Evolutionary conservation across 2,888 invertebrate species (phyloP), one percentile per base, ranked within the genome.

Genomic region (Coenonympha glycerion): DNA sequence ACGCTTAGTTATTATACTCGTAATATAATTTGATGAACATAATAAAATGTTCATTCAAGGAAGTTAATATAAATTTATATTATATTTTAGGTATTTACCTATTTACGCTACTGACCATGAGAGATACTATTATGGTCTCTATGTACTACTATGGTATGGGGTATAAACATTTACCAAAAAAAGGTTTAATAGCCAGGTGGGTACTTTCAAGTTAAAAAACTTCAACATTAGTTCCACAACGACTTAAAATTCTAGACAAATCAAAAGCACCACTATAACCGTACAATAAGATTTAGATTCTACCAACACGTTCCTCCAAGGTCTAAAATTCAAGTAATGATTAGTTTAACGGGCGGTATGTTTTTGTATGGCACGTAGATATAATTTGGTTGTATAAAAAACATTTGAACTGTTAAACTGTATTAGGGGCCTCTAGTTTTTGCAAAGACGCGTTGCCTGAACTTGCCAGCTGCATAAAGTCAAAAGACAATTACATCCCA

Each of bases 381-480:
- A 13, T 22, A 22, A 21, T 44, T 44, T 15, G 13, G 33, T 3
- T 4, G 8, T 44, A 22, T 22, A 37, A 37, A 22, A 44, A 31
- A 3, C 30, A 21, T 16, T 16, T 24, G 11, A 30, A 30, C 13
- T n/a, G n/a, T n/a, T n/a, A n/a, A n/a, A 24, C 2, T 9, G 13
- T 21, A n/a, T 33, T 22, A 44, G 44, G 16, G 44, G 44, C 44
- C 44, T 15, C 44, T 22, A 9, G 19, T 15, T 30, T 42, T 22
- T 33, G 2, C 2, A 3, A 22, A 3, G 2, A 22, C 39, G 15
- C 6, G 2, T 21, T 24, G 8, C 13, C 15, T 15, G n/a, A n/a
- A n/a, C n/a, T n/a, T n/a, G n/a, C n/a, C 16, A 8, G 15, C 2
- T 16, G 9, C 8, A 33, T n/a, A 8, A 15, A 0, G 8, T 16